Conservation (phyloP, 2,888 invertebrate species). For the Drosophila borborema region DNA sequence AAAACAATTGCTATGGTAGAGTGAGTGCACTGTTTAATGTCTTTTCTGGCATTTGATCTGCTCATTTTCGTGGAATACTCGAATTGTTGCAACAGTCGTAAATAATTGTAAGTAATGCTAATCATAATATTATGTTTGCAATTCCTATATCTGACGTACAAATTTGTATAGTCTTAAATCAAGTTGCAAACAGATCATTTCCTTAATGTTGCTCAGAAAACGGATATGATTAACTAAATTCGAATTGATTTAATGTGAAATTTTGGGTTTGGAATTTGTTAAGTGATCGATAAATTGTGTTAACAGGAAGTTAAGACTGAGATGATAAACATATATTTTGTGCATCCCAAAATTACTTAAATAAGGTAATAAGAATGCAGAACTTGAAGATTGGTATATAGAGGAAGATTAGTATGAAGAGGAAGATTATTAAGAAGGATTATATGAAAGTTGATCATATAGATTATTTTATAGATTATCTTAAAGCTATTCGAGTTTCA, state of each 20-base stretch:
- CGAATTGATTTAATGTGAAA: conserved; percentile 17
- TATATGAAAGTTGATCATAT: no score
- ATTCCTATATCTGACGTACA: conserved; percentile 45
- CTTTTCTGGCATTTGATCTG: conserved; percentile 40
- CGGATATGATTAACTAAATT: conserved; percentile 40
- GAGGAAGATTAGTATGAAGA: no score
- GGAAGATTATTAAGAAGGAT: no score
- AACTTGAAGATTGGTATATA: not conserved
- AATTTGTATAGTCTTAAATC: not conserved
- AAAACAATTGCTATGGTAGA: conserved; percentile 43
- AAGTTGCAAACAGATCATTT: conserved; percentile 10
- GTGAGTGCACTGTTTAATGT: conserved; percentile 50
- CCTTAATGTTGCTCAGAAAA: conserved; percentile 33
- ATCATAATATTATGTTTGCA: conserved; percentile 62
- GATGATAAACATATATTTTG: not conserved
- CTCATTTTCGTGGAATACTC: conserved; percentile 44
- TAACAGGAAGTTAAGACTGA: conserved; percentile 19
- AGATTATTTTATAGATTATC: no score
- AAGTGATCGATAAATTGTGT: conserved; percentile 1
- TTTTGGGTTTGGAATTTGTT: not conserved
- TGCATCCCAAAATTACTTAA: no score
- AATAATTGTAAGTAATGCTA: conserved; percentile 60
- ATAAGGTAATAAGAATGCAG: not conserved
- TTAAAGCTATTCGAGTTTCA: no score
- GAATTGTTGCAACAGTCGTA: conserved; percentile 45